Evolutionary conservation across 2,888 invertebrate genomes (phyloP), one percentile per base, ranked within the genome.

Genomic region (Archaeoteleia sp.): DNA sequence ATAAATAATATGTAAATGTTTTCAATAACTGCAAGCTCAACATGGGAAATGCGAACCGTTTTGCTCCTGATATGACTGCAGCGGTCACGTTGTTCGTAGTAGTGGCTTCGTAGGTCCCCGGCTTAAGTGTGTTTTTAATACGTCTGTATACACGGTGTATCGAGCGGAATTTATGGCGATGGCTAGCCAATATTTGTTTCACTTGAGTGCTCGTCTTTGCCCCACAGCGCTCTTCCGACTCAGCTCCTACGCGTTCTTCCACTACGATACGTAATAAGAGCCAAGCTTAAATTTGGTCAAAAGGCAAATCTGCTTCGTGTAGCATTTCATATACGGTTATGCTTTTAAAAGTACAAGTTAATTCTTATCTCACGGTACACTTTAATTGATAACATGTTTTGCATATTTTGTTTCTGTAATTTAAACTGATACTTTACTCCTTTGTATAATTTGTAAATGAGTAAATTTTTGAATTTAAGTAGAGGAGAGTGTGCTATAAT

Each of bases 1-100:
- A 10, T n/a, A 82, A 82, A 82, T 83, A 82, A 81, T 82, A 82
- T 83, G 82, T 82, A 82, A 83, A 83, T 83, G 82, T 83, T 83
- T 82, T 83, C 82, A 81, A 82, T 83, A 83, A 83, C 82, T 82
- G 74, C 75, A 71, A 72, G 71, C 71, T 72, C 70, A 67, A 75
- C 78, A 82, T 83, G 81, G 82, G 81, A 83, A 81, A 83, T 83
- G 82, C 79, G 82, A 82, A 81, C 78, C 79, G 81, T 75, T 81
- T 78, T 76, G 73, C 78, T 78, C 77, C 76, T 69, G 58, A 67
- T 57, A 37, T 51, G 58, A 55, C 34, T 60, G 69, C 67, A 69
- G 72, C 70, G 67, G 29, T 42, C 13, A 20, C 43, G 13, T 10
- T 12, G 27, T n/a, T n/a, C n/a, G 5, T 43, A 39, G 9, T 9